A percentile compares a stretch with the other conserved stretches of the same genome.
These are phyloP conservation scores for Oryzias woworae DNA, from an alignment of 2,113 vertebrate species.

Conservation along the genomic window DNA sequence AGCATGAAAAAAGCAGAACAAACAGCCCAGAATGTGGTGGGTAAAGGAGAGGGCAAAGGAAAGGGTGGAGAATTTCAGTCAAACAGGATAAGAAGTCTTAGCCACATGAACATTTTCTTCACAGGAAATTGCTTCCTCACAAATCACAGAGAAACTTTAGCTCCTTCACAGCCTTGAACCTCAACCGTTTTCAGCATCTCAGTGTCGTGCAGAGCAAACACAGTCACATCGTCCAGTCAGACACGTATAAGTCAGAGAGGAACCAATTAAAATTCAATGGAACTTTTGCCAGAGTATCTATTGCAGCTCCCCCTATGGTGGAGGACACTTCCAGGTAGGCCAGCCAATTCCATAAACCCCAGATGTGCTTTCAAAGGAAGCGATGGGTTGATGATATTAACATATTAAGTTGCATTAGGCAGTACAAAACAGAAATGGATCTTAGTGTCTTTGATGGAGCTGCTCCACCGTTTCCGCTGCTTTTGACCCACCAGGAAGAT, in stretches of 20 bases:
- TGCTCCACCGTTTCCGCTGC: constrained; percentile 45
- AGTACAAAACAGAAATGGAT: constrained; percentile 16
- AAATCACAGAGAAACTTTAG: constrained; percentile 35
- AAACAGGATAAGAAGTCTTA: constrained; percentile 59
- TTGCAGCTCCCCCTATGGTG: not conserved
- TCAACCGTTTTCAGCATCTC: constrained; percentile 10
- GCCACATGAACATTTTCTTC: constrained; percentile 46
- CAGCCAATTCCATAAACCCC: constrained; percentile 24
- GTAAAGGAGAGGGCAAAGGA: constrained; percentile 24
- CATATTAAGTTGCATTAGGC: constrained; percentile 10
- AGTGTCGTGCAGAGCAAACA: not conserved
- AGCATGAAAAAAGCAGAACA: constrained; percentile 10
- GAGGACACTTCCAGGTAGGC: constrained; percentile 2
- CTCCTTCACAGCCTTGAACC: constrained; percentile 17
- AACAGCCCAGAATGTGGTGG: not conserved
- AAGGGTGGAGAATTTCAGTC: constrained; percentile 19
- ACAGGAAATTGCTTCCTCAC: constrained; percentile 67
- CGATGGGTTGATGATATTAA: constrained; percentile 11
- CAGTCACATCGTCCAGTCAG: not conserved
- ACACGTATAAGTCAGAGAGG: not conserved
- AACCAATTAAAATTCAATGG: too few species aligned
- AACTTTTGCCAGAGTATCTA: not conserved
- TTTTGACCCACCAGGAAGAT: constrained; percentile 57
- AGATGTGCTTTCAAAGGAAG: constrained; percentile 41
- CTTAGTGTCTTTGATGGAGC: constrained; percentile 44